These are phyloP conservation scores for Sternotherus odoratus DNA, from an alignment of 2,797 vertebrate species.

Conservation along the genomic window DNA sequence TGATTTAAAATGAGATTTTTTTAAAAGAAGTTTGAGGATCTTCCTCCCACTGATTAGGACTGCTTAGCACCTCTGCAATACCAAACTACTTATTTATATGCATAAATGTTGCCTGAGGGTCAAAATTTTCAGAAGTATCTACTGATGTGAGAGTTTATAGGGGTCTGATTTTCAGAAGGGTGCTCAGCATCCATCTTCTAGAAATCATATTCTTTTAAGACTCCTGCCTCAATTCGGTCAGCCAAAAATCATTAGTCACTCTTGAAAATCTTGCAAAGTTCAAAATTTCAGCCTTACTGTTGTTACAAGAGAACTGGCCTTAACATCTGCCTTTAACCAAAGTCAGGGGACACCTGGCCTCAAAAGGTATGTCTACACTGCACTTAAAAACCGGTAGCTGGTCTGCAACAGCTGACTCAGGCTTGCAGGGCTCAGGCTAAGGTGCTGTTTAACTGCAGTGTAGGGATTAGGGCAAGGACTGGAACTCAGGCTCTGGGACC, in stretches of 20 bases:
- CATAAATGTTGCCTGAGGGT: background rate
- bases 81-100: background rate
- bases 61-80: background rate
- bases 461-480: background rate
- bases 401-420: background rate
- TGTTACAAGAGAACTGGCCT: background rate
- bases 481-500: background rate
- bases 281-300: background rate
- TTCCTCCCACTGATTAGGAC: background rate
- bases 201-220: background rate
- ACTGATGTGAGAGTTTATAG: slow-evolving; percentile 23
- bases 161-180: background rate
- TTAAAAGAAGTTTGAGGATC: background rate
- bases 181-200: background rate
- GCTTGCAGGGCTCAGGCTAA: background rate
- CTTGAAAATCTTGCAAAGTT: background rate
- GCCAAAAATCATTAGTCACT: background rate
- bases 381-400: too few species aligned
- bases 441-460: background rate
- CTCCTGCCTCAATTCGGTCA: background rate
- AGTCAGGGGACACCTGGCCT: background rate
- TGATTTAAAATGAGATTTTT: background rate
- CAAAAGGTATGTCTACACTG: background rate
- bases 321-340: background rate
- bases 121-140: slow-evolving; percentile 23